phyloP scores from a whole-genome alignment of 2,888 invertebrate genomes.

The Drosophila cracens region DNA sequence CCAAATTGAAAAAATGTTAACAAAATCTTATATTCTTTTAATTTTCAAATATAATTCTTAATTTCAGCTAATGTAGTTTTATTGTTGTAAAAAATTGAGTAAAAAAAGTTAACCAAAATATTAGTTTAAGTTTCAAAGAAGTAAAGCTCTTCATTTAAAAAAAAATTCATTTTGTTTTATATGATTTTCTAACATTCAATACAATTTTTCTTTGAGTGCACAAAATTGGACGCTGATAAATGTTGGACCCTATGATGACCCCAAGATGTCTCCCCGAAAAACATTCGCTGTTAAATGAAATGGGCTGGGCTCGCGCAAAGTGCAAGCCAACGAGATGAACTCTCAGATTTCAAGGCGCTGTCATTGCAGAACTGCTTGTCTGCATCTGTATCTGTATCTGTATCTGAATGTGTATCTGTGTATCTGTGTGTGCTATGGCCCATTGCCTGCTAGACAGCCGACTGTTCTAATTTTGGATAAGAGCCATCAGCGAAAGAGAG shows the following conservation, averaged over 20 bases:
- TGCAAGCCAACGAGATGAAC: conserved; percentile 36
- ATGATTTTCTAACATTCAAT: not conserved
- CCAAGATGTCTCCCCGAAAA: conserved; percentile 11
- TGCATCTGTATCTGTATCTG: conserved; percentile 8
- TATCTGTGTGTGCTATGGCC: conserved; percentile 18
- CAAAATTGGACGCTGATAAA: conserved; percentile 61
- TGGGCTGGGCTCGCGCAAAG: conserved; percentile 18
- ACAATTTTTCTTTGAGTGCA: not conserved
- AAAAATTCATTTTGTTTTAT: no score
- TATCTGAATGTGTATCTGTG: conserved; percentile 9
- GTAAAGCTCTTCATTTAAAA: not conserved
- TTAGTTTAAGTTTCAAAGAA: not conserved
- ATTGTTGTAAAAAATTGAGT: not conserved
- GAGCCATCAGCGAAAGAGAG: not conserved
- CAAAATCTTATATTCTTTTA: no score
- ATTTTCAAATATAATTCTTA: no score
- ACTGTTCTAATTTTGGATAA: conserved; percentile 50
- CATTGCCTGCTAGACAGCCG: conserved; percentile 15
- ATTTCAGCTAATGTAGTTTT: no score
- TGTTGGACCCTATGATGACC: conserved; percentile 47
- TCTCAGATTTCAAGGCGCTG: conserved; percentile 35
- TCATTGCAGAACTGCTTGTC: conserved; percentile 22
- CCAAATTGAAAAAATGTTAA: no score
- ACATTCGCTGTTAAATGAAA: conserved; percentile 34
- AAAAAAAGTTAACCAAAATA: not conserved